These are phyloP conservation scores for Anguilla anguilla DNA, from an alignment of 2,797 vertebrate species.

Conservation along the genomic window DNA sequence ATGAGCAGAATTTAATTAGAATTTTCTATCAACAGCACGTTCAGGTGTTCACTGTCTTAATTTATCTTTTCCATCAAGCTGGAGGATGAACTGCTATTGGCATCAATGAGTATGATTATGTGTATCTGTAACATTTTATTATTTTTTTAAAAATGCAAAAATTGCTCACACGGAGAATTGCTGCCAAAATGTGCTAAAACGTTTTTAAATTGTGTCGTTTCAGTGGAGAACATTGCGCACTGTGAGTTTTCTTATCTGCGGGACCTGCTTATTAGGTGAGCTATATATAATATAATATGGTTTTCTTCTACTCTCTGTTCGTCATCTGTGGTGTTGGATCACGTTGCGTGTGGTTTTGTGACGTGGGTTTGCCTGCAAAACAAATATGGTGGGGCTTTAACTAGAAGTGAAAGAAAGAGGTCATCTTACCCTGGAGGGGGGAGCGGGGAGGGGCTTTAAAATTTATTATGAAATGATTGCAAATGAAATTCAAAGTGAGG, in stretches of 20 bases:
- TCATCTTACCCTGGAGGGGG: background rate
- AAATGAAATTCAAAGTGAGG: background rate
- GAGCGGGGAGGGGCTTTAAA: background rate
- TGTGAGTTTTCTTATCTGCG: conserved; percentile 96
- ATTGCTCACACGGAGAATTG: background rate
- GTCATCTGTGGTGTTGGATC: background rate
- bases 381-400: background rate
- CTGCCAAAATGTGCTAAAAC: background rate
- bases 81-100: background rate
- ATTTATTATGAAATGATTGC: background rate
- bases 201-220: background rate
- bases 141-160: too few relatives aligned
- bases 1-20: background rate
- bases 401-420: background rate
- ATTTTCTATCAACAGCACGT: too few relatives aligned
- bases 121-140: background rate
- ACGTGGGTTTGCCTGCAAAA: background rate
- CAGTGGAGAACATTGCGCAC: conserved; percentile 70
- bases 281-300: background rate
- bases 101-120: background rate
- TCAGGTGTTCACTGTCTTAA: too few relatives aligned
- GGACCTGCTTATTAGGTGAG: conserved; percentile 84
- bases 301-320: background rate
- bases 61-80: background rate
- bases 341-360: background rate